Conservation (phyloP, 2,797 vertebrate species). For the Choloepus didactylus region DNA sequence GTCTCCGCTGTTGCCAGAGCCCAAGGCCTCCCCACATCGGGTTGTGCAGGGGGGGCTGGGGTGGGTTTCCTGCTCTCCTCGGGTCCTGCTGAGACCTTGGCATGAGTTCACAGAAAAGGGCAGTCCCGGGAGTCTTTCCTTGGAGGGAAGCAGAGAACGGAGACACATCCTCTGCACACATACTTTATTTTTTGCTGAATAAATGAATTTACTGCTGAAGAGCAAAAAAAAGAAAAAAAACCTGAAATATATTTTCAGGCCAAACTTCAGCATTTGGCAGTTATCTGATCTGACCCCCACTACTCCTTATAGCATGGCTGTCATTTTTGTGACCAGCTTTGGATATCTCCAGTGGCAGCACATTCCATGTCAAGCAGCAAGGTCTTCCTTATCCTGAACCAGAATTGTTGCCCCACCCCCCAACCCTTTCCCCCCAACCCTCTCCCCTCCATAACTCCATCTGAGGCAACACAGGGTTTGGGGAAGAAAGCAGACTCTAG, state of each 20-base stretch:
- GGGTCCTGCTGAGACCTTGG: constrained; percentile 73
- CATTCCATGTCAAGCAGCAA: background rate
- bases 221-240: background rate
- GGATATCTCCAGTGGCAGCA: background rate
- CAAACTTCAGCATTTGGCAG: constrained; percentile 70
- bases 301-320: background rate
- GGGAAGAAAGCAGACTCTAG: background rate
- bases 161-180: constrained; percentile 69
- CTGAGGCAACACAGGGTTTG: background rate
- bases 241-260: constrained; percentile 60
- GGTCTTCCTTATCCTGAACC: background rate
- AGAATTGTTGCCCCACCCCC: background rate
- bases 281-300: constrained; percentile 42
- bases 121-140: constrained; percentile 52
- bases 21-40: background rate
- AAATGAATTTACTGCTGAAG: constrained; percentile 76
- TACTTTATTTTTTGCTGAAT: constrained; percentile 80
- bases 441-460: background rate
- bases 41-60: background rate
- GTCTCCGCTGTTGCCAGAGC: background rate
- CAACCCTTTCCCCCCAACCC: background rate
- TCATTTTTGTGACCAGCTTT: constrained; percentile 20
- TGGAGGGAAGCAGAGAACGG: constrained; percentile 63
- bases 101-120: constrained; percentile 76
- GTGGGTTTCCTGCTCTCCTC: constrained; percentile 66